Evolutionary conservation across 2,888 invertebrate species (phyloP).

Genomic region (Heliconius hortense): DNA sequence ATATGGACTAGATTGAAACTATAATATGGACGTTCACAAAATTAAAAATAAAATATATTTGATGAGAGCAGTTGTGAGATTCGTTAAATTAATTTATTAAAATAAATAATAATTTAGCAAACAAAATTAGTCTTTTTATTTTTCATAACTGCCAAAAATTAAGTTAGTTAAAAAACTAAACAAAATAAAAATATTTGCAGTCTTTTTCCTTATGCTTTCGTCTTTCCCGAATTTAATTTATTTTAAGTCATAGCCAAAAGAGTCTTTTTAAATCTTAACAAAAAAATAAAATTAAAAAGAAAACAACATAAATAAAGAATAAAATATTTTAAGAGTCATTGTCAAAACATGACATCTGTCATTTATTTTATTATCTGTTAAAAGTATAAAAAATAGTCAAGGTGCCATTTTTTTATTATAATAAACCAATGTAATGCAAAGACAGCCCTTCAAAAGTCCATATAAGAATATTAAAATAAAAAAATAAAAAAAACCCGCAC

Average conservation of each 20-base stretch:
- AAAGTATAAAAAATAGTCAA: background rate
- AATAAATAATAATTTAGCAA: background rate
- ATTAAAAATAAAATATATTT: constrained; percentile 3
- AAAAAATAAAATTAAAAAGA: constrained; percentile 52
- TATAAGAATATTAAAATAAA: constrained; percentile 23
- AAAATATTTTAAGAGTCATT: background rate
- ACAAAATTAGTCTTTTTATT: background rate
- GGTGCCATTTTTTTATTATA: background rate
- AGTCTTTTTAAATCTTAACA: constrained; percentile 28
- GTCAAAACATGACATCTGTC: constrained; percentile 8
- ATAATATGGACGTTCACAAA: constrained; percentile 42
- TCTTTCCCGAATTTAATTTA: constrained; percentile 51
- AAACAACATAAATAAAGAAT: constrained; percentile 23
- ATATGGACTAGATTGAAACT: constrained; percentile 58
- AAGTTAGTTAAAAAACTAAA: constrained; percentile 38
- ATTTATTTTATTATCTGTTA: constrained; percentile 4
- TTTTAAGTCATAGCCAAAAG: constrained; percentile 21
- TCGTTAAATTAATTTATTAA: background rate
- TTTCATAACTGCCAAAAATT: constrained; percentile 24
- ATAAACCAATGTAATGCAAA: constrained; percentile 7
- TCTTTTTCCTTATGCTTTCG: constrained; percentile 65
- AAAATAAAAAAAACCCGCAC: constrained; percentile 13
- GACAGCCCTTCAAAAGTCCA: background rate
- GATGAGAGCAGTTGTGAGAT: constrained; percentile 19
- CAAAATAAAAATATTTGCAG: constrained; percentile 57